Conservation (phyloP, 2,888 invertebrate genomes). For the Dryobota labecula region DNA sequence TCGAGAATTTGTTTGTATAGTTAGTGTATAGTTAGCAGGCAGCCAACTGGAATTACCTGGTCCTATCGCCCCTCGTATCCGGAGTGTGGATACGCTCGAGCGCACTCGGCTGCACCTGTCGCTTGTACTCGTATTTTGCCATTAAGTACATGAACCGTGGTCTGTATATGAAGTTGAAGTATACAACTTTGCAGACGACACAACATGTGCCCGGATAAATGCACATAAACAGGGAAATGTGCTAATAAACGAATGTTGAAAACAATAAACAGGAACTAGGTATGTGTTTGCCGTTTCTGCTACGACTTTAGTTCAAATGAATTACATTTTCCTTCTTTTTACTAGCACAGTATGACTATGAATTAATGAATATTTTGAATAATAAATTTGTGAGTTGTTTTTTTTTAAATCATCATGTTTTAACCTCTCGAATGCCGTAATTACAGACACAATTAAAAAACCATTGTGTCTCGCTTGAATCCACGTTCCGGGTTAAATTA, state of each 20-base stretch:
- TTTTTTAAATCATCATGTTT: not conserved
- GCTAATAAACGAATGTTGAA: constrained; percentile 22
- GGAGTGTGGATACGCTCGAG: constrained; percentile 77
- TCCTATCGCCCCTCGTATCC: constrained; percentile 78
- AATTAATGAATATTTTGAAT: not conserved
- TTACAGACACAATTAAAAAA: too few species aligned
- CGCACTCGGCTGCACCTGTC: constrained; percentile 85
- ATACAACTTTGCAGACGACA: constrained; percentile 61
- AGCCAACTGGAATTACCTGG: constrained; percentile 77
- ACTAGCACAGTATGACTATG: not conserved
- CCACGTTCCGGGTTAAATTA: too few species aligned
- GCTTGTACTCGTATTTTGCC: constrained; percentile 67
- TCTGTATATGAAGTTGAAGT: constrained; percentile 49
- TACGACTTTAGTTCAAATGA: not conserved
- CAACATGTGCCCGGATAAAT: constrained; percentile 29
- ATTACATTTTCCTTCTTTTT: constrained; percentile 16
- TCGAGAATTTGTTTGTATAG: constrained; percentile 50
- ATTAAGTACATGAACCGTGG: constrained; percentile 53
- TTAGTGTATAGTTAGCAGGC: constrained; percentile 68
- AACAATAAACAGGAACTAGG: constrained; percentile 27
- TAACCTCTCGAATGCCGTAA: too few species aligned
- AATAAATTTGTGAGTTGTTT: not conserved
- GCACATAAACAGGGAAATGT: constrained; percentile 23
- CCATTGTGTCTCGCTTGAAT: too few species aligned
- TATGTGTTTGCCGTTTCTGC: constrained; percentile 7